These are phyloP conservation scores for Protophormia terraenovae DNA, from an alignment of 2,888 invertebrate genomes.

Conservation along the genomic window DNA sequence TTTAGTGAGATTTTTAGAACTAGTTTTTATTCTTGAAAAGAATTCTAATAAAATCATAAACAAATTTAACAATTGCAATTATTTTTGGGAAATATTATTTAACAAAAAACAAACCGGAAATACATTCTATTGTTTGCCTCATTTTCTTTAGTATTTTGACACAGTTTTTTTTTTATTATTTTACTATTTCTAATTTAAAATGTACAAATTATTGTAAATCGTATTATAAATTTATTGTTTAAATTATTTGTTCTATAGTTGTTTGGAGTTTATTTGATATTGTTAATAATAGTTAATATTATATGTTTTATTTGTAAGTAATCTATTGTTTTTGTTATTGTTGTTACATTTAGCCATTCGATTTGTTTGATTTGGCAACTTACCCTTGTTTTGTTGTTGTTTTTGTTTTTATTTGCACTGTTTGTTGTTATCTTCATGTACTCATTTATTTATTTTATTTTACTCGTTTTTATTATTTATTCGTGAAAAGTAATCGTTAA, in stretches of 20 bases:
- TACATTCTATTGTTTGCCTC: neutral
- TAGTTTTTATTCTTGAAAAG: too few relatives aligned
- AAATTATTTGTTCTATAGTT: too few relatives aligned
- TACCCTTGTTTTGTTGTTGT: too few relatives aligned
- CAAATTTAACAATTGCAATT: too few relatives aligned
- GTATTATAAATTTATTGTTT: slow-evolving; percentile 24
- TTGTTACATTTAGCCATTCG: neutral
- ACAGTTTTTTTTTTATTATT: neutral
- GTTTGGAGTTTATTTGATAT: neutral
- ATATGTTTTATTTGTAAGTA: neutral
- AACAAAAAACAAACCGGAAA: neutral
- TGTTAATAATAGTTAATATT: neutral
- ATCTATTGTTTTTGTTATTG: neutral
- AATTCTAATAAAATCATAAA: neutral
- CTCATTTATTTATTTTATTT: too few relatives aligned
- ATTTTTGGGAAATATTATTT: too few relatives aligned
- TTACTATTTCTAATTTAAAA: too few relatives aligned
- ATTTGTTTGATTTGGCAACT: too few relatives aligned
- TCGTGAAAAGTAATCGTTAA: neutral
- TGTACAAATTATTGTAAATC: slow-evolving; percentile 29
- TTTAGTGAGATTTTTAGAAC: too few relatives aligned
- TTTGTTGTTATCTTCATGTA: slow-evolving; percentile 23
- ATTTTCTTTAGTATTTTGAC: neutral
- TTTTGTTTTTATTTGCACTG: neutral
- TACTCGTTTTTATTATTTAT: neutral